Conservation (phyloP, 2,113 vertebrate genomes). For the Carettochelys insculpta region DNA sequence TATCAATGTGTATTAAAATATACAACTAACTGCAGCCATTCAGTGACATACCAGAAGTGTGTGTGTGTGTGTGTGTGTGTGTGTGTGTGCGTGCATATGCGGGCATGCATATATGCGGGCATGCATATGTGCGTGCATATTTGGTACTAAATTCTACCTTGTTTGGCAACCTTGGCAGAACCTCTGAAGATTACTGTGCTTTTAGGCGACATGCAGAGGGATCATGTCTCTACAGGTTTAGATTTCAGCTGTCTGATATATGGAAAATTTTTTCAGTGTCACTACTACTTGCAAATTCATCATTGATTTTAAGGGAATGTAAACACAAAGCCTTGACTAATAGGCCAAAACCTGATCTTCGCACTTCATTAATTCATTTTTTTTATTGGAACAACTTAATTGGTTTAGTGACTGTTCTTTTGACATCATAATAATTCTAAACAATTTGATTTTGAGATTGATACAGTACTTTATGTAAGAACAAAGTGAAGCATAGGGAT, state of each 20-base stretch:
- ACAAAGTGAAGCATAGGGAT: neutral
- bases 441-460: constrained; percentile 17
- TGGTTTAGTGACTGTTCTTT: neutral
- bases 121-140: neutral
- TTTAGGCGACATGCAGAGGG: neutral
- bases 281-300: constrained; percentile 14
- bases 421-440: neutral
- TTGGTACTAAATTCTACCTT: neutral
- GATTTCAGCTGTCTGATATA: constrained; percentile 4
- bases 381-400: constrained; percentile 13
- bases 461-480: neutral
- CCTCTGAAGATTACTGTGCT: neutral
- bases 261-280: neutral
- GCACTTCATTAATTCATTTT: neutral
- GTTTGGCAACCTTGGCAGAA: neutral
- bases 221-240: neutral
- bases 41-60: neutral
- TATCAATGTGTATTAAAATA: fast-evolving
- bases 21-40: neutral
- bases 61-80: too few relatives aligned
- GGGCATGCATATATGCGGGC: too few relatives aligned
- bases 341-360: neutral
- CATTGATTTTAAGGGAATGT: neutral
- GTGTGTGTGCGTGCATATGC: too few relatives aligned
- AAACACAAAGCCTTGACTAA: neutral